phyloP scores from a whole-genome alignment of 2,113 vertebrate species.

The Phyllopteryx taeniolatus region DNA sequence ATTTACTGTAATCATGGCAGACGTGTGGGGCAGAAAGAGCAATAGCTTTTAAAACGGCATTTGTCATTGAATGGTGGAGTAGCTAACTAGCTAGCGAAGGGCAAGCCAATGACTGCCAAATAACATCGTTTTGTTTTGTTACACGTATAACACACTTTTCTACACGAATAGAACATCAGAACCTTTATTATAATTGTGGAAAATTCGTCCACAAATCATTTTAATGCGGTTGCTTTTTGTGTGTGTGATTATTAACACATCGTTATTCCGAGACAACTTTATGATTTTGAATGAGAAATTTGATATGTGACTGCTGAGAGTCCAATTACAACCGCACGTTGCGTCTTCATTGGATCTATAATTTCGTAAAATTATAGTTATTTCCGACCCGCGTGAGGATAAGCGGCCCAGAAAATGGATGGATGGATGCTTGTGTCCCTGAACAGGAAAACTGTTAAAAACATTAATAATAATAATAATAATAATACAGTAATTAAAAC shows the following conservation, averaged over 20 bases:
- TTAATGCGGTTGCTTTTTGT: neutral
- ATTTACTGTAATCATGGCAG: neutral
- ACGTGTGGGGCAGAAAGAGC: neutral
- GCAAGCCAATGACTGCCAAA: slow-evolving; percentile 24
- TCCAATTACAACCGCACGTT: neutral
- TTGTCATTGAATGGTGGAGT: slow-evolving; percentile 54
- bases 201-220: neutral
- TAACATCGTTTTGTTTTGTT: neutral
- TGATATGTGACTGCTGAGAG: neutral
- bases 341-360: neutral
- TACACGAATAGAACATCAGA: neutral
- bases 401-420: too few species aligned
- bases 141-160: neutral
- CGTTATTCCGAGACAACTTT: neutral
- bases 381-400: too few species aligned
- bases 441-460: too few species aligned
- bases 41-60: neutral
- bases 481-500: too few species aligned
- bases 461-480: too few species aligned
- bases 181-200: neutral
- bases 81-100: slow-evolving; percentile 66
- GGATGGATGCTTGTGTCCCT: neutral
- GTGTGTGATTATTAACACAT: neutral
- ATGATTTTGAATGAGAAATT: neutral
- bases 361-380: too few species aligned